Evolutionary conservation across 2,797 vertebrate species (phyloP).

Genomic region (Gambusia yucatana): DNA sequence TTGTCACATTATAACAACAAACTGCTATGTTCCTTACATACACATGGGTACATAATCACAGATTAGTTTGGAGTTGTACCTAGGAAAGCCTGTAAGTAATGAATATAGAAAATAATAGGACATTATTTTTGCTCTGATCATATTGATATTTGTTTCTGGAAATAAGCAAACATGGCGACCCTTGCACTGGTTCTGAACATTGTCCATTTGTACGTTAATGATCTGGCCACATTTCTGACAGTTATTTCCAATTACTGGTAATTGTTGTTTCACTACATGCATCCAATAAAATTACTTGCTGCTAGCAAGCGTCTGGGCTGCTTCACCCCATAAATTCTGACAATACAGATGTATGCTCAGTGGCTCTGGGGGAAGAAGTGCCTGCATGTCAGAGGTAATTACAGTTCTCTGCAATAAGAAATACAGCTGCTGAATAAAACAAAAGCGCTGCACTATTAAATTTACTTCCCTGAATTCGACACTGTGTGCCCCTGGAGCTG

Average conservation of each 20-base stretch:
- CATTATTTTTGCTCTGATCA: not conserved
- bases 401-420: slow-evolving; percentile 32
- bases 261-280: slow-evolving; percentile 34
- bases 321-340: slow-evolving; percentile 29
- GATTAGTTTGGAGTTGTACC: not conserved
- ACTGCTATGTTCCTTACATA: not conserved
- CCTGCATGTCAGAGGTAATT: slow-evolving; percentile 46
- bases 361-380: slow-evolving; percentile 27
- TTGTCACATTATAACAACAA: not conserved
- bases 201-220: not conserved
- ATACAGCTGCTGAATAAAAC: slow-evolving; percentile 42
- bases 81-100: not conserved
- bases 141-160: not conserved
- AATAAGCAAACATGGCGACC: slow-evolving; percentile 14
- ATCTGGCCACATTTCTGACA: slow-evolving; percentile 6
- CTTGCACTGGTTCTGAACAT: slow-evolving; percentile 10
- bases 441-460: slow-evolving; percentile 35
- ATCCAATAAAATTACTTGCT: slow-evolving; percentile 47
- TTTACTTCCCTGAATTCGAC: slow-evolving; percentile 9
- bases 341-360: slow-evolving; percentile 33
- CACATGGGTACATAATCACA: not conserved
- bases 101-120: not conserved
- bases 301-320: slow-evolving; percentile 22
- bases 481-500: not conserved
- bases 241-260: slow-evolving; percentile 42